Evolutionary conservation across 2,797 vertebrate species (phyloP), one percentile per base, ranked within the genome.

Genomic region (Bradypodion ventrale): DNA sequence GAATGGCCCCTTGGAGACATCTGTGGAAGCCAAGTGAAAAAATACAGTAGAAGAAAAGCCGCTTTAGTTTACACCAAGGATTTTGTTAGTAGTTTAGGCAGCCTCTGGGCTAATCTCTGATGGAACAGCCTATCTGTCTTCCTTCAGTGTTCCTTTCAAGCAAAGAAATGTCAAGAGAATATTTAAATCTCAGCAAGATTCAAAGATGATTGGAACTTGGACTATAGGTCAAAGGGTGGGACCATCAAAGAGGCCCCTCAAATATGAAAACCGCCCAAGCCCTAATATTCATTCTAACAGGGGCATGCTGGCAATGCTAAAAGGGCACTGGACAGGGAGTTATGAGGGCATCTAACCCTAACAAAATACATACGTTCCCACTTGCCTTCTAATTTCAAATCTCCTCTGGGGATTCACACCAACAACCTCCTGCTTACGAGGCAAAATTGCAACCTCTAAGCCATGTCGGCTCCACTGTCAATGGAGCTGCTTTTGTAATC

Each of bases 261-360:
- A 78, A 69, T 49, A 79, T 60, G 75, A 76, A 79, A 40, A 76
- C 66, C 49, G 32, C 40, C 19, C 60, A 79, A 84, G 15, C 37
- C 4, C 9, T 49, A 66, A 23, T 32, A n/a, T 27, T 75, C 15
- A 37, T 75, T 59, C 12, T 49, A 78, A n/a, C n/a, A n/a, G n/a
- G n/a, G n/a, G n/a, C n/a, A n/a, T n/a, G n/a, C n/a, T n/a, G n/a
- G n/a, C n/a, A n/a, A n/a, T n/a, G n/a, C n/a, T n/a, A n/a, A n/a
- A n/a, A n/a, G n/a, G n/a, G n/a, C n/a, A n/a, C n/a, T n/a, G n/a
- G n/a, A n/a, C n/a, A n/a, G n/a, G n/a, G n/a, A n/a, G n/a, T n/a
- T n/a, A n/a, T n/a, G n/a, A n/a, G n/a, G n/a, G n/a, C n/a, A n/a
- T n/a, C n/a, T n/a, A n/a, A n/a, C n/a, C n/a, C n/a, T n/a, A n/a